Evolutionary conservation across 2,888 invertebrate species (phyloP), one percentile per base, ranked within the genome.

Genomic region (Catocala sponsa): DNA sequence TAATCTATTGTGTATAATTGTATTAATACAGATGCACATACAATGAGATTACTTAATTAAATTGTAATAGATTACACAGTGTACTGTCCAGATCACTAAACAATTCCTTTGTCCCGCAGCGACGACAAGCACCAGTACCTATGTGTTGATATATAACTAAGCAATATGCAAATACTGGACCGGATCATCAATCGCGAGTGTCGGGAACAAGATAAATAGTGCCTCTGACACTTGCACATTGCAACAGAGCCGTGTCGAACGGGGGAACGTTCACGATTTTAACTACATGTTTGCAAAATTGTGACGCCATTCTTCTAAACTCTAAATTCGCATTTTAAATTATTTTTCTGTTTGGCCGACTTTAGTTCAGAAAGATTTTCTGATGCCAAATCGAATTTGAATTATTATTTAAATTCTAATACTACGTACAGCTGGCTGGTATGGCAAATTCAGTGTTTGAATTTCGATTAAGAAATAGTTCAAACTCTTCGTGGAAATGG

Each of bases 161-260:
- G 79, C 80, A 83, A 81, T 85, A 90, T 88, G 88, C 85, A 89
- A 90, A 90, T 89, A 82, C 78, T 82, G 71, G 70, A 67, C 71
- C 67, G 72, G 72, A 74, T 70, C 86, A 87, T 89, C 87, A 86
- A 87, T 90, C 87, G 77, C 76, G 70, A 61, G 65, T 73, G 81
- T 75, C 82, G 67, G 74, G 69, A 70, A 74, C 82, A 90, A 89
- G 90, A 91, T 90, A 82, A 88, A 91, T 90, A 84, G 86, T 80
- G 76, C 62, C 68, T 67, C 78, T 80, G 82, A 81, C 84, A 81
- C 79, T 79, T 81, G 82, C 83, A 83, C 80, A 73, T 73, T 83
- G 83, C 80, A 72, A 63, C 65, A 55, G 54, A 60, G 59, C 64
- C 55, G 41, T 63, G 72, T 66, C 52, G 63, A 63, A 74, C 63